Conservation (phyloP, 2,797 vertebrate genomes). For the Mus caroli region DNA sequence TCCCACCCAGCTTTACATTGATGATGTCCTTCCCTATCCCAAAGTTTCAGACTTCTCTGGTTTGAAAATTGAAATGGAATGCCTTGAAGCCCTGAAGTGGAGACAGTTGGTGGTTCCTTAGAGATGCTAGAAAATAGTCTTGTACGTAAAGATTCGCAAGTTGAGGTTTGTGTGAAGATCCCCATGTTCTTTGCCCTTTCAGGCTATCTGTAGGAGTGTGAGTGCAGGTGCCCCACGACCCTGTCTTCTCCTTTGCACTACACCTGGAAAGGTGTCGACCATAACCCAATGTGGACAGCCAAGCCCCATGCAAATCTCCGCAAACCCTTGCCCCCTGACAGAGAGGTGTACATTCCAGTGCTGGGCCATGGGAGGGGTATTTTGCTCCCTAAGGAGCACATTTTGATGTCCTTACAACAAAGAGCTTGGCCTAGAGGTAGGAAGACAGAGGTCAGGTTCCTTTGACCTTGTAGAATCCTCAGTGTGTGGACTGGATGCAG, state of each 20-base stretch:
- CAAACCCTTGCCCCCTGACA: not conserved
- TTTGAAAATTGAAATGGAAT: constrained; percentile 28
- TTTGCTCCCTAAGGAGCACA: not conserved
- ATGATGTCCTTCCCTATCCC: not conserved
- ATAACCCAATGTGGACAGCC: not conserved
- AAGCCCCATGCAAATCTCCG: not conserved
- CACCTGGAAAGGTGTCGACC: not conserved
- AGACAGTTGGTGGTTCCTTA: not conserved
- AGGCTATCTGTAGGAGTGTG: not conserved
- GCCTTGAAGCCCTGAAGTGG: not conserved
- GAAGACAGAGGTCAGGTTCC: not conserved
- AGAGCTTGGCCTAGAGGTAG: not conserved
- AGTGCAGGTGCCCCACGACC: not conserved
- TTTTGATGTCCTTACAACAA: not conserved
- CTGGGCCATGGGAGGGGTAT: not conserved
- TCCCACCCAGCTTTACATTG: not conserved
- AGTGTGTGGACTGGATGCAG: not conserved
- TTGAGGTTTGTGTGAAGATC: constrained; percentile 19
- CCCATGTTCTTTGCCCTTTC: not conserved
- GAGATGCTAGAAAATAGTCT: not conserved
- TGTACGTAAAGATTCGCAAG: not conserved
- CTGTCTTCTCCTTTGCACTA: not conserved
- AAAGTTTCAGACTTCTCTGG: constrained; percentile 6
- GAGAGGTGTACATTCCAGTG: not conserved
- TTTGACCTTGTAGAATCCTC: not conserved